phyloP scores from a whole-genome alignment of 2,113 vertebrate species.

The Etheostoma cragini region DNA sequence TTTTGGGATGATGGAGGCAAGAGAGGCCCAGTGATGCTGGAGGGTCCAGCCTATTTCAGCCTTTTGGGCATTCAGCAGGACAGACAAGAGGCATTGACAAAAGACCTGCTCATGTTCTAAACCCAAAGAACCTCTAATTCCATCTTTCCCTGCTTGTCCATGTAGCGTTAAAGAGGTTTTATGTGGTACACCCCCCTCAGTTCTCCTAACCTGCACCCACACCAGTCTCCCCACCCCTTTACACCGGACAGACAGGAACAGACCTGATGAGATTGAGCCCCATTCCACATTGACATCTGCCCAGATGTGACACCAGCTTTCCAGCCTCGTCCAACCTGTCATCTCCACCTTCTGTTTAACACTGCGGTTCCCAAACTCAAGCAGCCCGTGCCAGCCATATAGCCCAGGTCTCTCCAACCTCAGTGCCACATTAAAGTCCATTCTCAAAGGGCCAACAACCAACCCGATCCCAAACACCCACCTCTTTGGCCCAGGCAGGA shows the following conservation, averaged over 20 bases:
- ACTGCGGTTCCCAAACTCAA: slow-evolving; percentile 22
- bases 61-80: slow-evolving; percentile 40
- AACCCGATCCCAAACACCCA: slow-evolving; percentile 40
- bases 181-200: background rate
- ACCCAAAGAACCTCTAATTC: slow-evolving; percentile 50
- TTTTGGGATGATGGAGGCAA: slow-evolving; percentile 53
- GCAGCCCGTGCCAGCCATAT: slow-evolving; percentile 40
- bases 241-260: slow-evolving; percentile 56
- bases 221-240: slow-evolving; percentile 40
- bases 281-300: slow-evolving; percentile 26
- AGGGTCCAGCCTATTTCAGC: slow-evolving; percentile 52
- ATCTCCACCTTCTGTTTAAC: slow-evolving; percentile 26
- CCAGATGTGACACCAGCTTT: slow-evolving; percentile 69
- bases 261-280: slow-evolving; percentile 43
- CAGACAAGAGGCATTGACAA: slow-evolving; percentile 23
- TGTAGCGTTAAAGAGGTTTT: slow-evolving; percentile 52
- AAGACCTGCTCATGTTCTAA: slow-evolving; percentile 58
- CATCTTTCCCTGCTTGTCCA: slow-evolving; percentile 51
- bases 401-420: slow-evolving; percentile 48
- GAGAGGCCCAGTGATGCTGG: slow-evolving; percentile 52
- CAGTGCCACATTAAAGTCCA: slow-evolving; percentile 44
- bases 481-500: slow-evolving; percentile 49
- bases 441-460: slow-evolving; percentile 8
- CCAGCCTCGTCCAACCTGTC: slow-evolving; percentile 50
- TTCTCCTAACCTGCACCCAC: slow-evolving; percentile 28